phyloP scores from a whole-genome alignment of 2,888 invertebrate genomes.

The Mycalesis mineus region DNA sequence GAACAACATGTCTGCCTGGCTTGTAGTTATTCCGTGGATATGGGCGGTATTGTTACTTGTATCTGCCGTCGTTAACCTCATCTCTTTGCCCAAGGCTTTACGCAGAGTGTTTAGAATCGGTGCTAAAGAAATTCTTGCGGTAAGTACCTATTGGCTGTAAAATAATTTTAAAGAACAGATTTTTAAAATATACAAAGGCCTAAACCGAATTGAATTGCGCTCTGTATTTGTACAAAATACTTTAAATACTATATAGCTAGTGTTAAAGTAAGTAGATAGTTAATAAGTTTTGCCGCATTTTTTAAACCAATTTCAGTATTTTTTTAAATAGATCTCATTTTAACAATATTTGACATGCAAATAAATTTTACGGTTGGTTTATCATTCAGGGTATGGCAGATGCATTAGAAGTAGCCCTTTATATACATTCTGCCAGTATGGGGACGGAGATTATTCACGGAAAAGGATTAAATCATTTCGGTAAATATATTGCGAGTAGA shows the following conservation, averaged over 20 bases:
- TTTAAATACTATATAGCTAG: no score
- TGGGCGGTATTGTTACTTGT: conserved; percentile 47
- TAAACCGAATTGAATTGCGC: no score
- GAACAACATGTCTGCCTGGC: conserved; percentile 57
- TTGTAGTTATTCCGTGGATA: conserved; percentile 50
- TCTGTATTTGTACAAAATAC: no score
- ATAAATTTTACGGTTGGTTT: no score
- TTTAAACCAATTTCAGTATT: no score
- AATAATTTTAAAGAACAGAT: no score
- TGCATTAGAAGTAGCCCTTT: conserved; percentile 57
- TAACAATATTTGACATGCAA: no score
- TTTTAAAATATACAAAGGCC: no score
- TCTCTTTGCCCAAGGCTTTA: conserved; percentile 34
- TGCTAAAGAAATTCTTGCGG: conserved; percentile 47
- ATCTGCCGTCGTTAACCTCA: conserved; percentile 38
- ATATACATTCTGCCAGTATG: conserved; percentile 58
- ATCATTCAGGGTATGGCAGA: conserved; percentile 53
- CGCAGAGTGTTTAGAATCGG: conserved; percentile 46
- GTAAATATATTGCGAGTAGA: conserved; percentile 37
- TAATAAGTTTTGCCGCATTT: no score
- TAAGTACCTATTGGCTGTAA: conserved; percentile 43
- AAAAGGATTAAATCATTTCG: conserved; percentile 65
- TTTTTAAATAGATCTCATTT: no score
- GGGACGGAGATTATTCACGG: conserved; percentile 66
- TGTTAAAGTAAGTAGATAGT: no score